phyloP scores from a whole-genome alignment of 92 coral and sea anemone genomes.

The Zoanthus solanderi region DNA sequence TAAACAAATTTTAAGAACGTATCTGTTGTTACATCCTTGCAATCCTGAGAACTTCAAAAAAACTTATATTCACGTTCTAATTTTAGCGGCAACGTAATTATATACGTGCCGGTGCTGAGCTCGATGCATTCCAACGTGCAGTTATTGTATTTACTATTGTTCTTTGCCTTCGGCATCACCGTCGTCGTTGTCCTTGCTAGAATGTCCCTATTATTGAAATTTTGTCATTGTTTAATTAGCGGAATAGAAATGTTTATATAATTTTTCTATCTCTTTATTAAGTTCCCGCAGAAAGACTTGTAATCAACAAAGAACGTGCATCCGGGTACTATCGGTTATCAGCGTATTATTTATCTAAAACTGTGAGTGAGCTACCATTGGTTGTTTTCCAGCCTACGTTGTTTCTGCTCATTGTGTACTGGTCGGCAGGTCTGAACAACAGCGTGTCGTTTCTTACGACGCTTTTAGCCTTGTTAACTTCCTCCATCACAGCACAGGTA shows the following conservation, averaged over 20 bases:
- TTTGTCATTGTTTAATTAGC: neutral
- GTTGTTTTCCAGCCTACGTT: constrained; percentile 75
- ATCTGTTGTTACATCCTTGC: too few relatives aligned
- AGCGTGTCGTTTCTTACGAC: constrained; percentile 83
- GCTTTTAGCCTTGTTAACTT: constrained; percentile 60
- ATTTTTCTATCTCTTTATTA: neutral
- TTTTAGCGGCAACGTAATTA: too few relatives aligned
- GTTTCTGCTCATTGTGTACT: constrained; percentile 77
- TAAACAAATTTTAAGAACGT: too few relatives aligned
- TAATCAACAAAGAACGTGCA: constrained; percentile 91
- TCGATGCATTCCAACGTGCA: too few relatives aligned
- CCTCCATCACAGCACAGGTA: constrained; percentile 85
- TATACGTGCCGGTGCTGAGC: too few relatives aligned
- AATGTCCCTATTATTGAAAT: too few relatives aligned
- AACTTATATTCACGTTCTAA: too few relatives aligned
- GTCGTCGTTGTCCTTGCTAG: too few relatives aligned
- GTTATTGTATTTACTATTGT: too few relatives aligned
- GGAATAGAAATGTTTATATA: too few relatives aligned
- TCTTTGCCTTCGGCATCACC: too few relatives aligned
- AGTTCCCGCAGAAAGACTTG: constrained; percentile 90
- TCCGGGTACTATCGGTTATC: constrained; percentile 96
- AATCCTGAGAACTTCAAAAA: too few relatives aligned
- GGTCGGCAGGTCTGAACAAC: constrained; percentile 90
- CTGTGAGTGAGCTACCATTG: constrained; percentile 91
- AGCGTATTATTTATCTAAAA: constrained; percentile 91